phyloP scores from a whole-genome alignment of 2,888 invertebrate genomes.

The Augochlorella aurata region DNA sequence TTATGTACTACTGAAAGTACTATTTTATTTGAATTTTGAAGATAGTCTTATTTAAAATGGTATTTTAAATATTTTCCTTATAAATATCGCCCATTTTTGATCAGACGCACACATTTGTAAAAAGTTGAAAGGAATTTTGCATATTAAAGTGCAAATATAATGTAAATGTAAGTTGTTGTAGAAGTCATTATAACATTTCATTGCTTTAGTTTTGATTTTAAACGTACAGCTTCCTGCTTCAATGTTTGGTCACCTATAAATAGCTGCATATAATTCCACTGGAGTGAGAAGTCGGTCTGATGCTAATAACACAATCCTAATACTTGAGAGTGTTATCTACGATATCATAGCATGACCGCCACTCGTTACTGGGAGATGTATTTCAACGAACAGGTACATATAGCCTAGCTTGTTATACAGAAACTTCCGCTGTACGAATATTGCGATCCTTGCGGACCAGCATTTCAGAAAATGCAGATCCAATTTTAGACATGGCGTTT shows the following conservation, averaged over 20 bases:
- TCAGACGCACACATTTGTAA: too few species aligned
- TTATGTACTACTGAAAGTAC: too few species aligned
- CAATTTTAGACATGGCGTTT: conserved; percentile 47
- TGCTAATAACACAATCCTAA: conserved; percentile 1
- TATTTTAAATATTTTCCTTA: too few species aligned
- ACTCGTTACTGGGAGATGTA: conserved; percentile 13
- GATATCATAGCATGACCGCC: conserved; percentile 2
- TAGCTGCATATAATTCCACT: background rate
- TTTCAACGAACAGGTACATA: conserved; percentile 18
- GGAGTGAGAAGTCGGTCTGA: background rate
- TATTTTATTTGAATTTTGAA: too few species aligned
- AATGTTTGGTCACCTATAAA: background rate
- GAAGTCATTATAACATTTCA: too few species aligned
- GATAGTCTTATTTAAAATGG: too few species aligned
- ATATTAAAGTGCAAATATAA: too few species aligned
- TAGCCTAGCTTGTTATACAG: conserved; percentile 29
- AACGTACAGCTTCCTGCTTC: background rate
- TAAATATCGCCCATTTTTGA: too few species aligned
- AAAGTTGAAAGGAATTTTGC: too few species aligned
- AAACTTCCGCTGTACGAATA: conserved; percentile 34
- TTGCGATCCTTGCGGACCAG: conserved; percentile 5
- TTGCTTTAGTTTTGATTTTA: too few species aligned
- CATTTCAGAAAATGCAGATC: conserved; percentile 31
- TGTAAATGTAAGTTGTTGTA: too few species aligned
- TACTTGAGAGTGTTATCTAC: conserved; percentile 8